Evolutionary conservation across 2,888 invertebrate genomes (phyloP).

Genomic region (Eupithecia dodoneata): DNA sequence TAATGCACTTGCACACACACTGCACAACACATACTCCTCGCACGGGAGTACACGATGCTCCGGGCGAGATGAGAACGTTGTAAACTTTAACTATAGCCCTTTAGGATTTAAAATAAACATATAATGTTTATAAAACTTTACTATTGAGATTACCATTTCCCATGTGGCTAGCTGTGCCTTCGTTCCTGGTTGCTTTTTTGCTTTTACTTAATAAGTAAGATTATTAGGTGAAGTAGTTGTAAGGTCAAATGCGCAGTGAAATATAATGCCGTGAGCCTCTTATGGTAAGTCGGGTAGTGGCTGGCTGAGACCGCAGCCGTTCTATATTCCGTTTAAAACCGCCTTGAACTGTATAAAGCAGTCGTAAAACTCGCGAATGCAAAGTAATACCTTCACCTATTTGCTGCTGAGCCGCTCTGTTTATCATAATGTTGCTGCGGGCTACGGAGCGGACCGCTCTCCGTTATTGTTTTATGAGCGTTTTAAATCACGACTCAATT

Average conservation of each 20-base stretch:
- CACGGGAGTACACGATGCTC: conserved; percentile 17
- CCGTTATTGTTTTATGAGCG: not conserved
- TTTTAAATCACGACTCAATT: not conserved
- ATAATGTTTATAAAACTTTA: not conserved
- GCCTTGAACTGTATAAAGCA: conserved; percentile 36
- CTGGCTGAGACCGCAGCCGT: conserved; percentile 15
- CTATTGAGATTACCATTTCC: not conserved
- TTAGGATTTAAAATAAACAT: conserved; percentile 14
- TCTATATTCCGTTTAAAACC: conserved; percentile 31
- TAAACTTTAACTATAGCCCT: conserved; percentile 19
- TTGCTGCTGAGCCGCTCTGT: conserved; percentile 27
- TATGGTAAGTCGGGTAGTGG: conserved; percentile 8
- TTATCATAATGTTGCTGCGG: conserved; percentile 13
- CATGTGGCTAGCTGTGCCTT: not conserved
- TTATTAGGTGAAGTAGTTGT: not conserved
- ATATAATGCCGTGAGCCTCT: not conserved
- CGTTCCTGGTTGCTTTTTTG: not conserved
- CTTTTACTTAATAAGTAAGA: too few relatives aligned
- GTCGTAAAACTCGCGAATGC: conserved; percentile 32
- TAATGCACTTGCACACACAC: too few relatives aligned
- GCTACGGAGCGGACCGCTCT: not conserved
- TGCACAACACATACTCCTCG: too few relatives aligned
- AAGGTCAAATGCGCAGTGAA: not conserved
- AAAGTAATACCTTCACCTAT: conserved; percentile 41
- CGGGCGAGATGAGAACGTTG: conserved; percentile 15